Evolutionary conservation across 1,140 invertebrate species (phyloP), one percentile per base, ranked within the genome.

Genomic region (Trissolcus basalis): DNA sequence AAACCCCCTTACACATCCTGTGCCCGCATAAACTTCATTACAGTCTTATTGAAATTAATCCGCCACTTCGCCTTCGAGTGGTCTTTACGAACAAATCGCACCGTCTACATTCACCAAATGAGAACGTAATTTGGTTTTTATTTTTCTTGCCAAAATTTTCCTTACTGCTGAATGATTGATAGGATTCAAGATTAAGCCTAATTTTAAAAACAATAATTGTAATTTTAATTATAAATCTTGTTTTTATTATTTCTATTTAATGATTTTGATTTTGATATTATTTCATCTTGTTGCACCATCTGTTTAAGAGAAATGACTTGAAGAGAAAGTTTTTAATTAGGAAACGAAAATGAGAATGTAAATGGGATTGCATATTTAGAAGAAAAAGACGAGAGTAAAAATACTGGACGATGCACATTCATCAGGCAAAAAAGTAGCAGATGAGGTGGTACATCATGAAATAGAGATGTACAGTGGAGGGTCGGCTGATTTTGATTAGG

Each of bases 401-500:
- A 59, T n/a, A n/a, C 63, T 69, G 59, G 39, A 65, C 60, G 19
- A 47, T 54, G 65, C 68, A 67, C 67, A 68, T 77, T 77, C 67
- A 77, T 77, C 74, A 67, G 68, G 7, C 53, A 13, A 43, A 60
- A 70, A 55, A 55, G 60, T 64, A n/a, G 64, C 50, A 68, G 76
- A 73, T 70, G 76, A 78, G 50, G 65, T 70, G 70, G 53, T 78
- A 73, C 69, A 78, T 70, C 75, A 73, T 78, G 65, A 78, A 78
- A 78, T 69, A 78, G 69, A 69, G 53, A 73, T 73, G 41, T 64
- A 73, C 65, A 73, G 69, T 12, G 60, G 69, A 78, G 75, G 75
- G 75, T 73, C 56, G 74, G 74, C 68, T 77, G 69, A 78, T 78
- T 78, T 73, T 78, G 75, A 78, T 78, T 78, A 78, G 69, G 75